A percentile compares a stretch with the other conserved stretches of the same genome.
phyloP scores from a whole-genome alignment of 2,888 invertebrate species.

The Adela reaumurella region DNA sequence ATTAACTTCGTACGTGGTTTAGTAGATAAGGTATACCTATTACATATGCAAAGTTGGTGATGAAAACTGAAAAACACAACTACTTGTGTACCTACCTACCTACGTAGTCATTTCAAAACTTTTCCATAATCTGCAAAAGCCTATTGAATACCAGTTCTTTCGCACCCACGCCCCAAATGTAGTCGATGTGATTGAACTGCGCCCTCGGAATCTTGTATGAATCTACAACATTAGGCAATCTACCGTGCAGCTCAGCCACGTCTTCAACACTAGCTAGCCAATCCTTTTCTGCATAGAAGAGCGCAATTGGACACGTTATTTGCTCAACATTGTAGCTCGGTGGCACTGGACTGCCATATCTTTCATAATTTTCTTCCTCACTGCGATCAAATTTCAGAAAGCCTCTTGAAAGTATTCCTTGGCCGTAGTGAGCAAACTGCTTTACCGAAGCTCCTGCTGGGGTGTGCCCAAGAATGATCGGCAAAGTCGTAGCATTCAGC shows the following conservation, averaged over 20 bases:
- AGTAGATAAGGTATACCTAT: slow-evolving; percentile 12
- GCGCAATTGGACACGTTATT: slow-evolving; percentile 26
- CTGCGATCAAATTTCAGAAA: slow-evolving; percentile 34
- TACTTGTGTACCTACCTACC: neutral
- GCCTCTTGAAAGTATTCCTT: slow-evolving; percentile 29
- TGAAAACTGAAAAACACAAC: no score
- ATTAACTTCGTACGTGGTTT: slow-evolving; percentile 8
- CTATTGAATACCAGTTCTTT: slow-evolving; percentile 28
- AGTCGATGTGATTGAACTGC: slow-evolving; percentile 39
- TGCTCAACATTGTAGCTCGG: slow-evolving; percentile 27
- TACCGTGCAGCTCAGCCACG: slow-evolving; percentile 44
- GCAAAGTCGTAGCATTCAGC: slow-evolving; percentile 55
- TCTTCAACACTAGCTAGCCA: slow-evolving; percentile 60
- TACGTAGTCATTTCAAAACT: slow-evolving; percentile 4
- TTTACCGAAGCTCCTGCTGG: slow-evolving; percentile 54
- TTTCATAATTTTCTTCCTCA: slow-evolving; percentile 18
- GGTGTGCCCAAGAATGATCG: slow-evolving; percentile 47
- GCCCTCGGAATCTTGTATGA: slow-evolving; percentile 53
- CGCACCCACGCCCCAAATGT: slow-evolving; percentile 29
- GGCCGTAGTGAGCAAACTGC: slow-evolving; percentile 53
- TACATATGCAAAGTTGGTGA: slow-evolving; percentile 14
- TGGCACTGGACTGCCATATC: slow-evolving; percentile 24
- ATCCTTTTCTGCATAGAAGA: slow-evolving; percentile 53
- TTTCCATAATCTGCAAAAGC: slow-evolving; percentile 19
- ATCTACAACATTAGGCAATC: slow-evolving; percentile 50